Conservation (phyloP, 2,113 vertebrate genomes). For the Eupsittula cactorum region DNA sequence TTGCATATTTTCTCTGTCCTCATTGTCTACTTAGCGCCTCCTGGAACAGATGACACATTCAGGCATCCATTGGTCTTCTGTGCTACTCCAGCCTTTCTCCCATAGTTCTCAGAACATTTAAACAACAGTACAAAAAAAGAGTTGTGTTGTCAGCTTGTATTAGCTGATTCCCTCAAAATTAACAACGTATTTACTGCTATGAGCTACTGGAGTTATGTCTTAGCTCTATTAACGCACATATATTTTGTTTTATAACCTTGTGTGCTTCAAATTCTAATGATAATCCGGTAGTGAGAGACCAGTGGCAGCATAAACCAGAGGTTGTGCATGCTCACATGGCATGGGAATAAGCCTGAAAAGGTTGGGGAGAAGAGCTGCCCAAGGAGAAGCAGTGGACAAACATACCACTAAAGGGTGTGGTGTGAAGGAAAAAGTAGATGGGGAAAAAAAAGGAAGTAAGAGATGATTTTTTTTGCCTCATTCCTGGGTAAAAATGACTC, state of each 20-base stretch:
- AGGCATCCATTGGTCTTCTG: background rate
- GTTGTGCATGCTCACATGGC: rapidly evolving
- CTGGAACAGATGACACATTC: background rate
- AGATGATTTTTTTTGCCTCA: background rate
- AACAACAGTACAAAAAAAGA: background rate
- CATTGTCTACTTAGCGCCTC: background rate
- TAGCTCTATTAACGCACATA: background rate
- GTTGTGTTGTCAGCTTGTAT: background rate
- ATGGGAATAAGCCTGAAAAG: background rate
- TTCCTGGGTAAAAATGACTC: background rate
- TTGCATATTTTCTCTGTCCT: background rate
- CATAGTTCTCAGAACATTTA: background rate
- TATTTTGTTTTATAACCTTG: background rate
- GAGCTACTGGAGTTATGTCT: background rate
- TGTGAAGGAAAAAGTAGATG: background rate
- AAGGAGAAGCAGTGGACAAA: background rate
- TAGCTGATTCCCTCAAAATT: background rate
- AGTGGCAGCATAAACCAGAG: background rate
- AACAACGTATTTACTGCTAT: background rate
- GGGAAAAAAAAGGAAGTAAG: rapidly evolving
- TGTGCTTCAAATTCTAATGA: background rate
- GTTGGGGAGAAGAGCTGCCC: background rate
- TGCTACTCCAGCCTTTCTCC: background rate
- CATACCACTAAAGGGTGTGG: background rate
- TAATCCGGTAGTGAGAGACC: background rate